Percentiles rank a stretch among this genome's conserved stretches.
These are phyloP conservation scores for Leucoraja ocellata DNA, from an alignment of 2,797 vertebrate genomes.

Conservation along the genomic window DNA sequence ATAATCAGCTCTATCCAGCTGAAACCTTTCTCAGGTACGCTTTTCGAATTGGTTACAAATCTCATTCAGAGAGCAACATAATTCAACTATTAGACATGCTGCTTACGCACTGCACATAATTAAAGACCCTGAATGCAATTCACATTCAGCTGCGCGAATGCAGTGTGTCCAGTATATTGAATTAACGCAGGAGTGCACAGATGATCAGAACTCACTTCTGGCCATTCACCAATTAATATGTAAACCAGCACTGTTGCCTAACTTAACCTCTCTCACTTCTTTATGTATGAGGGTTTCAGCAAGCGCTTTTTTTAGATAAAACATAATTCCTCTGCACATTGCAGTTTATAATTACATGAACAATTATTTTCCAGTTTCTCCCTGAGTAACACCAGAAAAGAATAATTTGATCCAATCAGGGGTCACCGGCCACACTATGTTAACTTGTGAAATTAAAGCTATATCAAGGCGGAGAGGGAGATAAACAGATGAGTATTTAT, in stretches of 20 bases:
- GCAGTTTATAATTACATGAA: neutral
- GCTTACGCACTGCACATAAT: neutral
- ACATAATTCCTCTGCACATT: neutral
- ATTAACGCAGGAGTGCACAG: neutral
- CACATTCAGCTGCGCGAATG: neutral
- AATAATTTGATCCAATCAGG: neutral
- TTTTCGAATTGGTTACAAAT: neutral
- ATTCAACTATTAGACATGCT: neutral
- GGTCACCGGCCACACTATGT: neutral
- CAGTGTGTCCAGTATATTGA: neutral
- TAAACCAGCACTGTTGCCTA: neutral
- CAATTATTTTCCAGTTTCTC: neutral
- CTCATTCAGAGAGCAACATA: conserved; percentile 9
- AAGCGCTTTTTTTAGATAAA: neutral
- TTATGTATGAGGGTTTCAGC: neutral
- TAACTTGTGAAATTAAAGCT: neutral
- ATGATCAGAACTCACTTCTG: conserved; percentile 8
- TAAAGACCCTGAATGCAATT: neutral
- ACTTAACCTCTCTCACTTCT: neutral
- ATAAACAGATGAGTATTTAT: neutral
- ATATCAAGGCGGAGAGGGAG: neutral
- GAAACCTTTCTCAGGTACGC: neutral
- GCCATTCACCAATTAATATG: neutral
- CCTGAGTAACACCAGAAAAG: neutral
- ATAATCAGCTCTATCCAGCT: neutral